Percentiles rank a stretch among this genome's conserved stretches.
phyloP scores from a whole-genome alignment of 2,888 invertebrate genomes.

The Toxonevra muliebris region DNA sequence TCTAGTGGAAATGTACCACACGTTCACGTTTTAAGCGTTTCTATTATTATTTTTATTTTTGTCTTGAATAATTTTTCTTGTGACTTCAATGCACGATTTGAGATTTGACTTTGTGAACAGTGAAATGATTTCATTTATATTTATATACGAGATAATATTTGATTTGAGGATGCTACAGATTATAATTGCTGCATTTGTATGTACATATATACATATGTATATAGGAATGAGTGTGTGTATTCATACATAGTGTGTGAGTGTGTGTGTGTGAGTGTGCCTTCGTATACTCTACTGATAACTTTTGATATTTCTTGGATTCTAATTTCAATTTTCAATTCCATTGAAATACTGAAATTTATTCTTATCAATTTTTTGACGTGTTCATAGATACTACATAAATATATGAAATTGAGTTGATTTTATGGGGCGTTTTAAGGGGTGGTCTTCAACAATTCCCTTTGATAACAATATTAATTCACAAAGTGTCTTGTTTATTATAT shows the following conservation, averaged over 20 bases:
- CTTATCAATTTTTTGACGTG: no score
- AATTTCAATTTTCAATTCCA: slow-evolving; percentile 4
- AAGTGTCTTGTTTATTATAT: neutral
- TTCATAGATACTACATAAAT: no score
- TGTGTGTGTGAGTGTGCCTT: slow-evolving; percentile 1
- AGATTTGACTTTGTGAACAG: slow-evolving; percentile 17
- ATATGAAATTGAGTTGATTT: neutral
- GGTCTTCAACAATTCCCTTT: neutral
- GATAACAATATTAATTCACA: neutral
- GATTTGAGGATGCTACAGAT: neutral
- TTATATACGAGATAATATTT: slow-evolving; percentile 23
- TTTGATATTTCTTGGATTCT: slow-evolving; percentile 4
- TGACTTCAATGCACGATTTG: slow-evolving; percentile 5
- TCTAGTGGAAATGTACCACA: no score
- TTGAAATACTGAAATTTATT: neutral
- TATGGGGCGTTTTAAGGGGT: slow-evolving; percentile 4
- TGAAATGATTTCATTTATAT: slow-evolving; percentile 20
- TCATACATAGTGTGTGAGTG: neutral
- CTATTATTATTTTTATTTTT: no score
- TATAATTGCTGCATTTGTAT: neutral
- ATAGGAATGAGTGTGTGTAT: neutral
- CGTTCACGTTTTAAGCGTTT: no score
- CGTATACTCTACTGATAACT: slow-evolving; percentile 5
- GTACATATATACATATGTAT: neutral
- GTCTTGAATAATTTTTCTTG: neutral